Evolutionary conservation across 2,888 invertebrate genomes (phyloP).

Genomic region (Sinohyriopsis cumingii): DNA sequence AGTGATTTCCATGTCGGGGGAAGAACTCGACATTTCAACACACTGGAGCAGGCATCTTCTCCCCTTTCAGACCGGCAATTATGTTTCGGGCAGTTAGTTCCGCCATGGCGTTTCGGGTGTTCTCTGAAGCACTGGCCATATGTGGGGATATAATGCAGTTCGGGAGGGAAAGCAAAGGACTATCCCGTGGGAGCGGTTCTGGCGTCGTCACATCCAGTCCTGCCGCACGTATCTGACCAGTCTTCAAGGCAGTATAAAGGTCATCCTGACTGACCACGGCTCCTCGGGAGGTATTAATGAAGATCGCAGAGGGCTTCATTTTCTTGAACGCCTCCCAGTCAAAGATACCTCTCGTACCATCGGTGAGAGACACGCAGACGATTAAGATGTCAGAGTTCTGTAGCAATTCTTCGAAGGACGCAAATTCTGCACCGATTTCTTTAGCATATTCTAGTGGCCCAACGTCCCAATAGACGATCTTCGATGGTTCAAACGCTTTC

Average conservation of each 20-base stretch:
- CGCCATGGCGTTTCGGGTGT: slow-evolving; percentile 85
- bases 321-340: slow-evolving; percentile 83
- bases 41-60: slow-evolving; percentile 76
- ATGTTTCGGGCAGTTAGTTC: slow-evolving; percentile 85
- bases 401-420: slow-evolving; percentile 82
- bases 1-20: too few species aligned
- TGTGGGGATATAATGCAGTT: slow-evolving; percentile 91
- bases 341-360: slow-evolving; percentile 82
- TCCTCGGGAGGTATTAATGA: slow-evolving; percentile 87
- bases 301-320: slow-evolving; percentile 89
- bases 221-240: slow-evolving; percentile 83
- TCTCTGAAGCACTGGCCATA: slow-evolving; percentile 86
- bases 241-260: slow-evolving; percentile 82
- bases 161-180: slow-evolving; percentile 81
- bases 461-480: slow-evolving; percentile 83
- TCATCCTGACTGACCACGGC: slow-evolving; percentile 81
- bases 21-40: too few species aligned
- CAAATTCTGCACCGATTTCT: slow-evolving; percentile 79
- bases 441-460: slow-evolving; percentile 75
- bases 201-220: slow-evolving; percentile 93
- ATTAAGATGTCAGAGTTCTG: slow-evolving; percentile 87
- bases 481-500: slow-evolving; percentile 81
- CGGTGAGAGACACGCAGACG: slow-evolving; percentile 83
- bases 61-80: slow-evolving; percentile 81
- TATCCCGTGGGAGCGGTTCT: slow-evolving; percentile 87